A percentile compares a stretch with the other conserved stretches of the same genome.
Conservation (phyloP, 2,797 vertebrate genomes). For the Pantherophis vulpinus region DNA sequence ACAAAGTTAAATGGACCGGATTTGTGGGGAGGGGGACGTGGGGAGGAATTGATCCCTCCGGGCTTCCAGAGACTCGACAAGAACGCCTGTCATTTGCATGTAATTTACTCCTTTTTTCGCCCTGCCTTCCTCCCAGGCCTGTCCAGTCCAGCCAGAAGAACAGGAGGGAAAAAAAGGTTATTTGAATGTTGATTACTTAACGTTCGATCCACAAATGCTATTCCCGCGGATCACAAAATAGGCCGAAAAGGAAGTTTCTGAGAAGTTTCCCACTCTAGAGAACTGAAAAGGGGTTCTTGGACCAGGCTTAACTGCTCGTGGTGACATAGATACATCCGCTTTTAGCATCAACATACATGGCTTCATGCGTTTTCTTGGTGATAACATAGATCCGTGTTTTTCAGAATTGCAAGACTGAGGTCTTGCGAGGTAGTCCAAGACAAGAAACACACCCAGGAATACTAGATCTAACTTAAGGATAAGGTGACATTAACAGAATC, state of each 20-base stretch:
- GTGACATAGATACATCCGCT: neutral
- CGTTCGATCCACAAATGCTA: neutral
- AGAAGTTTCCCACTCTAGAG: neutral
- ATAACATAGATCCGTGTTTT: neutral
- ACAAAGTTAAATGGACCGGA: slow-evolving; percentile 41
- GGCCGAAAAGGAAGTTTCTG: neutral
- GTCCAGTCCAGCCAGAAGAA: neutral
- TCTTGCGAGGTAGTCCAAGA: neutral
- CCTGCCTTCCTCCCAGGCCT: neutral
- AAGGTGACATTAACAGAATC: neutral
- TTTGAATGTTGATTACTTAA: neutral
- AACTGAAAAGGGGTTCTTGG: neutral
- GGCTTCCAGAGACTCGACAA: neutral
- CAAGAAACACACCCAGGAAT: neutral
- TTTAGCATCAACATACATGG: neutral
- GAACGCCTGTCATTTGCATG: neutral
- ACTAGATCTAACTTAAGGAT: neutral
- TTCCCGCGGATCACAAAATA: neutral
- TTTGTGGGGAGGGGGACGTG: neutral
- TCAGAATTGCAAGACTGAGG: neutral
- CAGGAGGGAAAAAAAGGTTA: neutral
- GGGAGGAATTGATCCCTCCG: neutral
- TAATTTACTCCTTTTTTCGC: neutral
- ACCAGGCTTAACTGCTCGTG: neutral
- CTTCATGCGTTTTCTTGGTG: neutral